These are phyloP conservation scores for Polymixis flavicincta DNA, from an alignment of 2,888 invertebrate species.

Conservation along the genomic window DNA sequence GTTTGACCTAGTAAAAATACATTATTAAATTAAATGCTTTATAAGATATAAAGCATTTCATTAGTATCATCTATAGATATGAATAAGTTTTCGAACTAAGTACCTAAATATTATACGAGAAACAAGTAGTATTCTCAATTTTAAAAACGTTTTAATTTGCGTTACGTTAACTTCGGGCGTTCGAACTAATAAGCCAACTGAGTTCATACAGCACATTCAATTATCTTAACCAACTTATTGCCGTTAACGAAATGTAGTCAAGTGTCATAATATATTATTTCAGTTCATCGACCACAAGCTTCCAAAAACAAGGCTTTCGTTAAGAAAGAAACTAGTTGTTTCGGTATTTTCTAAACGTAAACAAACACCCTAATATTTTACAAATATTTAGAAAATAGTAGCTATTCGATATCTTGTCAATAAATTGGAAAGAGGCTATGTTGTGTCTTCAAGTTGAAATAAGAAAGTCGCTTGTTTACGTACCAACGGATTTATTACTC, in stretches of 20 bases:
- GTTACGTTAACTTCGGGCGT: not conserved
- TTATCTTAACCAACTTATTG: not conserved
- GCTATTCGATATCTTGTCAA: slow-evolving; percentile 2
- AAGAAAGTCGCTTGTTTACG: slow-evolving; percentile 4
- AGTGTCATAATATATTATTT: not conserved
- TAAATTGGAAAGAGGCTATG: not conserved
- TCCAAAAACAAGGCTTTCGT: not conserved
- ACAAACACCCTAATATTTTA: not conserved
- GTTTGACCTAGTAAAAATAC: too few relatives aligned
- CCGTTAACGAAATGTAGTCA: too few relatives aligned
- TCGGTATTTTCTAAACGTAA: not conserved
- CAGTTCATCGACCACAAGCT: not conserved
- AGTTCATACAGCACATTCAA: not conserved
- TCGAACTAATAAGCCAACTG: not conserved
- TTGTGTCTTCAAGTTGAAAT: not conserved
- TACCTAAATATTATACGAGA: not conserved
- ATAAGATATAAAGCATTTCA: not conserved
- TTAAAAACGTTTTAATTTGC: not conserved
- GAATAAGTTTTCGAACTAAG: not conserved
- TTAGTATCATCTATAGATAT: not conserved
- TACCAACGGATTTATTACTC: slow-evolving; percentile 8
- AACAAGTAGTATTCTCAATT: not conserved
- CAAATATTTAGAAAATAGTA: slow-evolving; percentile 3
- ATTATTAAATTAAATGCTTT: too few relatives aligned
- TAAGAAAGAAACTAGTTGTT: not conserved